These are phyloP conservation scores for Mycalesis mineus DNA, from an alignment of 2,888 invertebrate species.

Conservation along the genomic window DNA sequence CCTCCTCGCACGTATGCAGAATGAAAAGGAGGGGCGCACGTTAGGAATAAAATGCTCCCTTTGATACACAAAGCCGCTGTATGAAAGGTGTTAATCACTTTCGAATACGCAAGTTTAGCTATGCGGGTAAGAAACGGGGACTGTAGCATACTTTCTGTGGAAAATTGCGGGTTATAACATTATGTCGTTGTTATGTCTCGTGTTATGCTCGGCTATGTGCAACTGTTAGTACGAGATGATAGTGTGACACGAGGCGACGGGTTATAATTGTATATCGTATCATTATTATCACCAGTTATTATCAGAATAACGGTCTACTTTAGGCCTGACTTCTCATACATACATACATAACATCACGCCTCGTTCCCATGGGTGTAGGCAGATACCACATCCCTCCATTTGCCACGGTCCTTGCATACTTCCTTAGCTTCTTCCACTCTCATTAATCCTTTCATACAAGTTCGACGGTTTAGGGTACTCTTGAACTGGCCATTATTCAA, in stretches of 20 bases:
- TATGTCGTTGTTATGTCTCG: background rate
- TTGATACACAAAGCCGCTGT: slow-evolving; percentile 45
- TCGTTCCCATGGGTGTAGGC: too few relatives aligned
- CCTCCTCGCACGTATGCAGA: slow-evolving; percentile 39
- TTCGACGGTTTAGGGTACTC: too few relatives aligned
- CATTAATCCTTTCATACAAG: too few relatives aligned
- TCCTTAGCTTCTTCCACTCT: too few relatives aligned
- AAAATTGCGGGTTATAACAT: slow-evolving; percentile 6
- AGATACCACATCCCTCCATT: too few relatives aligned
- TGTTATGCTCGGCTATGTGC: background rate
- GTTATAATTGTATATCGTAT: background rate
- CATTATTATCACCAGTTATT: too few relatives aligned
- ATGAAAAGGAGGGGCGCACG: slow-evolving; percentile 31
- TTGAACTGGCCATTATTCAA: too few relatives aligned
- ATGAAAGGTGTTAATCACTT: slow-evolving; percentile 37
- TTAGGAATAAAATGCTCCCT: slow-evolving; percentile 49
- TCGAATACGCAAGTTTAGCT: slow-evolving; percentile 14
- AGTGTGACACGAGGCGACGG: background rate
- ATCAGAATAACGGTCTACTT: too few relatives aligned
- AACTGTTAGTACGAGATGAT: background rate
- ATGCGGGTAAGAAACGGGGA: slow-evolving; percentile 7
- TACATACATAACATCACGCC: too few relatives aligned
- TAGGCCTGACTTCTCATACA: too few relatives aligned
- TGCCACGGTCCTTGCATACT: too few relatives aligned
- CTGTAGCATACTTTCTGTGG: slow-evolving; percentile 1